Base-by-base conservation (phyloP, 1,140 invertebrate genomes). In the Formica selysi region DNA sequence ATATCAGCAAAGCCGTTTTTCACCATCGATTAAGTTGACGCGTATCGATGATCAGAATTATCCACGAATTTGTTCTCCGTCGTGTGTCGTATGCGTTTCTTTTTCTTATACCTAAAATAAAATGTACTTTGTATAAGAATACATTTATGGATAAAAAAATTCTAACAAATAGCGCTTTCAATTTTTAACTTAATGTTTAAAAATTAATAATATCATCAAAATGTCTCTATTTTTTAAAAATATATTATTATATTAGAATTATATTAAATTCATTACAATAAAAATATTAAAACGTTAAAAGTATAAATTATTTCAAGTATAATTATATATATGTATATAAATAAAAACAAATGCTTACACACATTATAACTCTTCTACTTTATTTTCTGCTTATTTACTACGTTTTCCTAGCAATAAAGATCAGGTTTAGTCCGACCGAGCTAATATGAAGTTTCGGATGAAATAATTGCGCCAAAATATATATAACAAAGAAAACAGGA, bases 1-100 rank as follows among this genome's bases (percentile, higher is more conserved):
- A 76, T 65, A 65, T 85, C 71, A 61, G 22, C 51, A 51, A 76
- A 48, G 36, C n/a, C 61, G 38, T 76, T 85, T 76, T 41, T 74
- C 38, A 76, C 44, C 61, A 32, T 85, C 61, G 62, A n/a, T 80
- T 59, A 59, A n/a, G 7, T 80, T 70, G 64, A 70, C 6, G 51
- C 16, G 48, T 41, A 57, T 57, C 78, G n/a, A 80, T 80, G 78
- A 70, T 70, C 22, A 19, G 22, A 80, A 59, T 80, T 57, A 57
- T n/a, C 26, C 8, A 51, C 36, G 4, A 65, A 70, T 70, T 16
- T 7, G 19, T 80, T 80, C 8, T 10, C 36, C 13, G 19, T 80
- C 19, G 44, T 7, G 10, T 61, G 59, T 10, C 59, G 26, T 7
- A 4, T 38, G 11, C 29, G 26, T 13, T 1, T 6, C n/a, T 22